phyloP scores from a whole-genome alignment of 2,888 invertebrate species.

The Lydus trimaculatus region DNA sequence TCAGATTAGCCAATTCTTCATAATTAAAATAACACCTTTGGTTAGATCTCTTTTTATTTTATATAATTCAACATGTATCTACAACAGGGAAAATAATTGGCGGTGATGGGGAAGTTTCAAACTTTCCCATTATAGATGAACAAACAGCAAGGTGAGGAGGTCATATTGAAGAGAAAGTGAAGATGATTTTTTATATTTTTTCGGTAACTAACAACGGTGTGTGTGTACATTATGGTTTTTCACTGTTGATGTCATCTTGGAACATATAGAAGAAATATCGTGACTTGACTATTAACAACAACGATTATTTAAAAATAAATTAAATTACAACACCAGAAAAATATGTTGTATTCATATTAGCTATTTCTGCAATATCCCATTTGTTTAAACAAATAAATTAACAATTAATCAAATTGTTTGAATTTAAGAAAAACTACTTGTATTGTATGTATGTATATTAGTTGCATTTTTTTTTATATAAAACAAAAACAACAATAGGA shows the following conservation, averaged over 20 bases:
- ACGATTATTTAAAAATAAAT: not conserved
- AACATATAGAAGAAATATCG: not conserved
- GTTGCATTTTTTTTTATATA: not conserved
- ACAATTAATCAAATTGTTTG: not conserved
- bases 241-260: not conserved
- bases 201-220: not conserved
- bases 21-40: too few relatives aligned
- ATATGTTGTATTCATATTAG: not conserved
- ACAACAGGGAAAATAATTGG: not conserved
- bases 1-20: not conserved
- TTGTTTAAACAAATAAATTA: not conserved
- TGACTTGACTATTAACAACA: not conserved
- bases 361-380: not conserved
- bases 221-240: not conserved
- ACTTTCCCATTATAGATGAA: not conserved
- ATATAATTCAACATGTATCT: too few relatives aligned
- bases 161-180: slow-evolving; percentile 40
- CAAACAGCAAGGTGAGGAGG: slow-evolving; percentile 31
- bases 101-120: not conserved
- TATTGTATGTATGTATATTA: not conserved
- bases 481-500: not conserved
- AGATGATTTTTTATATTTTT: slow-evolving; percentile 31
- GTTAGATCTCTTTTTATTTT: too few relatives aligned
- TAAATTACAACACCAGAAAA: not conserved
- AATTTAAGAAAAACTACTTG: not conserved